Percentiles rank a stretch among this genome's conserved stretches.
Conservation (phyloP, 2,113 vertebrate species). For the Hydropotes inermis region DNA sequence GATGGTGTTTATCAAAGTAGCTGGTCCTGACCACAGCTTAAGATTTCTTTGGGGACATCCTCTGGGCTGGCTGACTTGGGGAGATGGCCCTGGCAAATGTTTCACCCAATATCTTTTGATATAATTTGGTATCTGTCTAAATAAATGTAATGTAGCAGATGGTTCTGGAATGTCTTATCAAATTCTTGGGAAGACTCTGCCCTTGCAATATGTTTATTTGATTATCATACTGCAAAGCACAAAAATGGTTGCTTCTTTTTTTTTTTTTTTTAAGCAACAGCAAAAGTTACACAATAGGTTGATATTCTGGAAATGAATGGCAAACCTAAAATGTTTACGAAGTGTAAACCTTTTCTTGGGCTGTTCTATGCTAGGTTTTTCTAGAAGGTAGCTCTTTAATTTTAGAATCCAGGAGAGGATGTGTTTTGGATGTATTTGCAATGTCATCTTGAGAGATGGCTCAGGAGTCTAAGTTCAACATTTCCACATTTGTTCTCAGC, state of each 20-base stretch:
- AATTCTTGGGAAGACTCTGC: constrained; percentile 53
- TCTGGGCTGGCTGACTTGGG: background rate
- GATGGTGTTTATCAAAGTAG: background rate
- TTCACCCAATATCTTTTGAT: constrained; percentile 35
- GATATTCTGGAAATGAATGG: background rate
- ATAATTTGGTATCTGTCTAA: constrained; percentile 51
- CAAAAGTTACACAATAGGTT: background rate
- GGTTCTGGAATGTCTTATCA: constrained; percentile 55
- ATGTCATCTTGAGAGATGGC: constrained; percentile 14
- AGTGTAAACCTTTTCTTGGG: background rate
- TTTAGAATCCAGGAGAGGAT: background rate
- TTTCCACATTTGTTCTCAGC: constrained; percentile 46
- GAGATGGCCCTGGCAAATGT: constrained; percentile 36
- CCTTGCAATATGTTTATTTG: constrained; percentile 66
- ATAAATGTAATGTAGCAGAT: constrained; percentile 58
- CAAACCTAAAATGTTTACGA: background rate
- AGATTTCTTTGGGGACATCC: background rate
- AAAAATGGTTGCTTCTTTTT: background rate
- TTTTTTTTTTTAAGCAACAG: background rate
- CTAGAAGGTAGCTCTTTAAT: background rate
- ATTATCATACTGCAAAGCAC: constrained; percentile 24
- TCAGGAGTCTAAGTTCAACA: constrained; percentile 38
- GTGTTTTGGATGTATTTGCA: background rate
- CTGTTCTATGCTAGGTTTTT: background rate
- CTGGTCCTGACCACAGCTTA: background rate